A percentile compares a stretch with the other conserved stretches of the same genome.
Evolutionary conservation across 1,140 invertebrate species (phyloP).

Genomic region (Lamellibrachia luymesi): DNA sequence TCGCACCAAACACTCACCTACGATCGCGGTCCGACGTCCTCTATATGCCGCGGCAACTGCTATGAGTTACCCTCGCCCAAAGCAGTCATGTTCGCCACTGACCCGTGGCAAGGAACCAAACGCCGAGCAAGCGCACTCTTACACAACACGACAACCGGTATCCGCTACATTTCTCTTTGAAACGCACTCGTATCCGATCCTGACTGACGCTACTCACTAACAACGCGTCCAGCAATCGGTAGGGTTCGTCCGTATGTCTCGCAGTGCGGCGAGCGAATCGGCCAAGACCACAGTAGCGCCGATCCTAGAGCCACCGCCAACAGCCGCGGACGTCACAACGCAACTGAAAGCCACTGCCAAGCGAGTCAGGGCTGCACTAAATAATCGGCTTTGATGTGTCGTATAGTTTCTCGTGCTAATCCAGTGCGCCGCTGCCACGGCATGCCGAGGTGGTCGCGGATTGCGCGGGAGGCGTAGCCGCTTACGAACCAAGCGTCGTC

Average conservation of each 20-base stretch:
- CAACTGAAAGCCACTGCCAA: not conserved
- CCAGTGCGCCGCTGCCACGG: not conserved
- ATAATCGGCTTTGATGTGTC: conserved; percentile 4
- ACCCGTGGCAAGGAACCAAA: not conserved
- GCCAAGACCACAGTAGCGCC: too few relatives aligned
- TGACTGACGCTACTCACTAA: not conserved
- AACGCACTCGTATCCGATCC: not conserved
- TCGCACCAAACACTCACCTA: not conserved
- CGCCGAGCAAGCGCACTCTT: not conserved
- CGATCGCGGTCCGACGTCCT: not conserved
- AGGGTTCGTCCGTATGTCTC: not conserved
- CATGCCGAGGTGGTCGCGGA: not conserved
- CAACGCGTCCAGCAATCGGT: not conserved
- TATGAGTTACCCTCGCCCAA: not conserved
- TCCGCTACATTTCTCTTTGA: not conserved
- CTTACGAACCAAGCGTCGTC: not conserved
- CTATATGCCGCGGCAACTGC: not conserved
- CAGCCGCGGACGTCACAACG: not conserved
- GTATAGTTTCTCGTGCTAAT: not conserved
- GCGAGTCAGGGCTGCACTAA: not conserved
- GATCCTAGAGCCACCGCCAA: not conserved
- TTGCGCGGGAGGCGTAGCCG: not conserved
- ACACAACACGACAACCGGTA: not conserved
- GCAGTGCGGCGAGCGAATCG: not conserved
- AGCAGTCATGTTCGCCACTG: not conserved